Base-by-base conservation (phyloP, 2,888 invertebrate species). In the Polyploca ridens region DNA sequence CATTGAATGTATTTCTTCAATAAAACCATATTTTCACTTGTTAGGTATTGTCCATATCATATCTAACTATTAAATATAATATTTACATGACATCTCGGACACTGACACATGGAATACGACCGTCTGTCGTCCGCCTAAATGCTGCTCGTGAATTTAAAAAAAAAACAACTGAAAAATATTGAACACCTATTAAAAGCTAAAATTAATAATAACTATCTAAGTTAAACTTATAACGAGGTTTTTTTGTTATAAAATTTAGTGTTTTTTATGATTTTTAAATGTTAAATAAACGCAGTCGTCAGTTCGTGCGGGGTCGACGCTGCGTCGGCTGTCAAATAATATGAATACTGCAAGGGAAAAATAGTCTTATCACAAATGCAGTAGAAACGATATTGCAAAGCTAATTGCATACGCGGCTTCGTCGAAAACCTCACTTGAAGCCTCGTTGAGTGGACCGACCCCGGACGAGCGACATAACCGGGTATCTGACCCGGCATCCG, bases 11-110 rank as follows among this genome's bases (percentile, higher is more conserved):
- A 89, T 93, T 90, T 83, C 85, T 87, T 91, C 92, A 93, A 93
- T 90, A 92, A 92, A 93, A 90, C 90, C 90, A 87, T 90, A 82
- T 79, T 87, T 91, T 87, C 92, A 93, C 93, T 93, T 93, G 93
- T 94, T 93, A 93, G 92, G 93, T 93, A 94, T 94, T 93, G 93
- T 94, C 93, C 93, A 90, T 91, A 93, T 89, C 84, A 81, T 90
- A 86, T 87, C 92, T 93, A 92, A 86, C 90, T 91, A 91, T 89
- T 88, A 87, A 85, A 86, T 84, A 87, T 89, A 87, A 85, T 92
- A 92, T 93, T 87, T 93, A 93, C 93, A 93, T 74, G 84, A 79
- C 77, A 78, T 67, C 74, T 65, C 71, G 78, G 79, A 76, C 81
- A 74, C 74, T 69, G 76, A 66, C 66, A 75, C 68, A 69, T 75